Percentiles rank a stretch among this genome's conserved stretches.
Evolutionary conservation across 2,113 vertebrate genomes (phyloP).

Genomic region (Dromiciops gliroides): DNA sequence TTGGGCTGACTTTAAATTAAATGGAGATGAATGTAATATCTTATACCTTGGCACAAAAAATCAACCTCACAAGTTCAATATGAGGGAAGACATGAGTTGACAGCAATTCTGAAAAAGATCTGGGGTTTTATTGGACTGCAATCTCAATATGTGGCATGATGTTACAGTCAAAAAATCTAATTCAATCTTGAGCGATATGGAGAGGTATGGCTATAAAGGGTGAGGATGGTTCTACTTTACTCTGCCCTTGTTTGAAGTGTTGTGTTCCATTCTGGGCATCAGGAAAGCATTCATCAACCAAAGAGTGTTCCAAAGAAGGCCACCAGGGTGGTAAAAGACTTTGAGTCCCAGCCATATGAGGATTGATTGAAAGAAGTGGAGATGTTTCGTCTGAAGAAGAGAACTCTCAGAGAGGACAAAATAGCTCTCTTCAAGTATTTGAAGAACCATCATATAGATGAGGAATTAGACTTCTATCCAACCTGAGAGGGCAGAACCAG

Average conservation of each 20-base stretch:
- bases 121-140: not conserved
- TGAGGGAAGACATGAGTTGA: not conserved
- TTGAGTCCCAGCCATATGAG: not conserved
- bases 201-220: not conserved
- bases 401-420: not conserved
- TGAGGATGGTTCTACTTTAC: not conserved
- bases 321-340: not conserved
- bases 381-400: not conserved
- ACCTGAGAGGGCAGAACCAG: not conserved
- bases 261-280: not conserved
- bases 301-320: not conserved
- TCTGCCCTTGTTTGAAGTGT: not conserved
- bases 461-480: not conserved
- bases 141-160: not conserved
- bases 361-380: not conserved
- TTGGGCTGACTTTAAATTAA: not conserved
- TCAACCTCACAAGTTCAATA: not conserved
- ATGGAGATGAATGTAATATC: not conserved
- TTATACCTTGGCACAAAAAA: not conserved
- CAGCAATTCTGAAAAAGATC: not conserved
- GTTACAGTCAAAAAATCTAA: not conserved
- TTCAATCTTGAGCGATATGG: not conserved
- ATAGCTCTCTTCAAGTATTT: not conserved
- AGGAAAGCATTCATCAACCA: not conserved
- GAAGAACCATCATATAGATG: not conserved